phyloP scores from a whole-genome alignment of 2,113 vertebrate species.

The Mionectes macconnelli region DNA sequence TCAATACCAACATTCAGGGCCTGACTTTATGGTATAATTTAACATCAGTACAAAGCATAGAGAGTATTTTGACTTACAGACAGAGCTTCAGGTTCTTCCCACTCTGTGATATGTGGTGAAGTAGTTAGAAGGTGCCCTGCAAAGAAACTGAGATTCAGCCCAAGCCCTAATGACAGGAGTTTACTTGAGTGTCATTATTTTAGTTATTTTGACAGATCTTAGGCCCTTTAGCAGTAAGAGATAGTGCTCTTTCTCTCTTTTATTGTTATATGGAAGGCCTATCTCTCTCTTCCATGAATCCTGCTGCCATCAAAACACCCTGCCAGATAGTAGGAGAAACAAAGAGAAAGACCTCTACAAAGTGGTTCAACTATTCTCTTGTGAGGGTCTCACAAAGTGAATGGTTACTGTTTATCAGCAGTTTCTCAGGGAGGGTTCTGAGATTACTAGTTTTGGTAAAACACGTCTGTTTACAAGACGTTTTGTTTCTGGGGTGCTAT shows the following conservation, averaged over 20 bases:
- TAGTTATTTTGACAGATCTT: not conserved
- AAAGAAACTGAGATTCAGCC: not conserved
- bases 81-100: not conserved
- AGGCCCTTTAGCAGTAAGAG: not conserved
- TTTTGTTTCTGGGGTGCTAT: not conserved
- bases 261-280: accelerated
- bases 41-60: not conserved
- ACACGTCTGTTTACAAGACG: not conserved
- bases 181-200: not conserved
- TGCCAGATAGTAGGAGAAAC: not conserved
- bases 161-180: not conserved
- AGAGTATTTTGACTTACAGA: not conserved
- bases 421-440: not conserved
- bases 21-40: not conserved
- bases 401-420: not conserved
- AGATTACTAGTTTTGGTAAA: not conserved
- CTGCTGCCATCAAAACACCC: not conserved
- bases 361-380: not conserved
- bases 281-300: not conserved
- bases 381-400: not conserved
- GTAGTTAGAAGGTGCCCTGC: not conserved
- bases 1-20: not conserved
- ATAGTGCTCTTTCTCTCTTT: not conserved
- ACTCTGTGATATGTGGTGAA: not conserved
- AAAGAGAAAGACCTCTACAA: not conserved